Base-by-base conservation (phyloP, 1,140 invertebrate species). In the Littorina saxatilis region DNA sequence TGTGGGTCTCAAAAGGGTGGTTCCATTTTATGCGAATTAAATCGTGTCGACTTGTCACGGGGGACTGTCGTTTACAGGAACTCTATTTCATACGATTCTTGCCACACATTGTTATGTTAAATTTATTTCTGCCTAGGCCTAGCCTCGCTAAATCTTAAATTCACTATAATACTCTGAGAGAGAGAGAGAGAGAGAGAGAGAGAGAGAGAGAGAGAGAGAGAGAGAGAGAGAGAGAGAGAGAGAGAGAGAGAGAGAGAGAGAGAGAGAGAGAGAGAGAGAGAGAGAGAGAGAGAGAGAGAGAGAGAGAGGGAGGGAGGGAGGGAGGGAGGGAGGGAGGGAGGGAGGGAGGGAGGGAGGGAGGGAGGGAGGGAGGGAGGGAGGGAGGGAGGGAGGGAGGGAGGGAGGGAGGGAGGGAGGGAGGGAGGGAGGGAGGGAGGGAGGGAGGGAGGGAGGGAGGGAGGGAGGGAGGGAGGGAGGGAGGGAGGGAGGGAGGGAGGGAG, bases 191-290 rank as follows among this genome's bases (percentile, higher is more conserved):
- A 27, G 23, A 63, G 55, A 23, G 55, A 13, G 55, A 23, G 55
- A 13, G 55, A 13, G n/a, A 13, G 55, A 13, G 55, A 13, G 55
- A 13, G 55, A 23, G 55, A 23, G 55, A 23, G 55, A 23, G 55
- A 23, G 55, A 23, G 55, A 23, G 55, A 23, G 55, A 23, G 32
- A 40, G 70, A 4, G 37, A 7, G 37, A 4, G 70, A 9, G 70
- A 27, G 37, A 73, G 70, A 40, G 37, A 47, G 39, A 40, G 39
- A 23, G 37, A 43, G 70, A 47, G 20, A 73, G 70, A 73, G 27
- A 73, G 70, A 47, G 43, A 27, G 70, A 40, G 70, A 40, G 43
- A 20, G 39, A 73, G 43, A 73, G 37, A 20, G 39, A 73, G 70
- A 27, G 70, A 73, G 43, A n/a, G 37, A 40, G 37, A 40, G 23